phyloP scores from a whole-genome alignment of 2,888 invertebrate species.

The Himalopsyche anomala region DNA sequence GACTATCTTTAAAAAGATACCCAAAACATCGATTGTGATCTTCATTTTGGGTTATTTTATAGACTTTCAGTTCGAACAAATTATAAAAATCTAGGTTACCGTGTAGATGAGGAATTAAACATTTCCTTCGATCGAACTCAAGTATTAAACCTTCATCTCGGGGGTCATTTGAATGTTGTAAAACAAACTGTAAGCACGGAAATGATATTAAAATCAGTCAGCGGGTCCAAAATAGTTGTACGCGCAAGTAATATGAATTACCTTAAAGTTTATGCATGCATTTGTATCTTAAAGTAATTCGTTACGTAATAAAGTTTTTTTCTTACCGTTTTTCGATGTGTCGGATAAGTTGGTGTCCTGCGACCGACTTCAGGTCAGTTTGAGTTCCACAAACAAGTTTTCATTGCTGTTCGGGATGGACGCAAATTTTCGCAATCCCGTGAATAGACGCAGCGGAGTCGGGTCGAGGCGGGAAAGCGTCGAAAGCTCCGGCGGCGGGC shows the following conservation, averaged over 20 bases:
- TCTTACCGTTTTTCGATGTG: slow-evolving; percentile 62
- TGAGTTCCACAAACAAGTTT: slow-evolving; percentile 53
- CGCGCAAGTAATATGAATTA: slow-evolving; percentile 42
- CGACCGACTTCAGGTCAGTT: slow-evolving; percentile 60
- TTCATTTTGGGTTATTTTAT: slow-evolving; percentile 72
- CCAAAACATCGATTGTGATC: slow-evolving; percentile 76
- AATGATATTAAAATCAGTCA: slow-evolving; percentile 8
- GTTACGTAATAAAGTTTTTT: slow-evolving; percentile 61
- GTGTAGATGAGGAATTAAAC: slow-evolving; percentile 11
- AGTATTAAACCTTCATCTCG: slow-evolving; percentile 37
- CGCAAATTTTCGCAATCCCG: slow-evolving; percentile 52
- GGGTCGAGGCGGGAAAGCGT: slow-evolving; percentile 48
- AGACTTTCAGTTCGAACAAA: slow-evolving; percentile 3
- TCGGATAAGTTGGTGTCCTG: slow-evolving; percentile 54
- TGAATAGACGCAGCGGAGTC: slow-evolving; percentile 53
- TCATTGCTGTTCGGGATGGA: slow-evolving; percentile 46
- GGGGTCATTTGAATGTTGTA: slow-evolving; percentile 26
- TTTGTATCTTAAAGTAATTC: slow-evolving; percentile 57
- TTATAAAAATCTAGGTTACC: slow-evolving; percentile 43
- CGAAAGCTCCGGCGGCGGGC: slow-evolving; percentile 41
- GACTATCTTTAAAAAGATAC: slow-evolving; percentile 76
- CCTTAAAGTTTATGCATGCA: slow-evolving; percentile 50
- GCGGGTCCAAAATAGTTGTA: neutral
- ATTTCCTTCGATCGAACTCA: slow-evolving; percentile 39
- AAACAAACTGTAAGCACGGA: slow-evolving; percentile 20